phyloP scores from a whole-genome alignment of 2,797 vertebrate genomes.

The Eulemur coronatus region DNA sequence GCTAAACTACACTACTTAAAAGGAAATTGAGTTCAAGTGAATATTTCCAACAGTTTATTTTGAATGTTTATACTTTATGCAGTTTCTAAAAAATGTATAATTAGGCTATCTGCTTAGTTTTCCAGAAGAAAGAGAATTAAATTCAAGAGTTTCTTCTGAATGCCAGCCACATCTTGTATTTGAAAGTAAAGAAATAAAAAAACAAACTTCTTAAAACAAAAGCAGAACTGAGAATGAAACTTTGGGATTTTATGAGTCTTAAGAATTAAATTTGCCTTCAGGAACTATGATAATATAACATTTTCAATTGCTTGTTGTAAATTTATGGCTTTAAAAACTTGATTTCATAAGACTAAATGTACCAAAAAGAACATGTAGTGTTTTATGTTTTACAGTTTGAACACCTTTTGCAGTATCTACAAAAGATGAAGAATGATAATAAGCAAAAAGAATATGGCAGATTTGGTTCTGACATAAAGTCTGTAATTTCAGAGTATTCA shows the following conservation, averaged over 20 bases:
- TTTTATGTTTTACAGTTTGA: conserved; percentile 8
- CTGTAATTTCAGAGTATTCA: not conserved
- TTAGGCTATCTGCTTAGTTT: conserved; percentile 69
- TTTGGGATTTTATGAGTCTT: not conserved
- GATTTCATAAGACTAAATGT: not conserved
- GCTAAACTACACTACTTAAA: conserved; percentile 65
- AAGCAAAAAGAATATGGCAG: not conserved
- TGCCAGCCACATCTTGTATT: conserved; percentile 10
- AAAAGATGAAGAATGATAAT: not conserved
- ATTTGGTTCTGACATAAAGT: not conserved
- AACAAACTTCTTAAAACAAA: conserved; percentile 11
- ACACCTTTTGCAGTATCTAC: not conserved
- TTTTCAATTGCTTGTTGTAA: conserved; percentile 4
- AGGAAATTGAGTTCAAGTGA: conserved; percentile 64
- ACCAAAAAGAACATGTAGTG: not conserved
- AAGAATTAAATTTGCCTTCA: conserved; percentile 28
- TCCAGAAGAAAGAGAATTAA: conserved; percentile 50
- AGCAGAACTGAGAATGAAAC: not conserved
- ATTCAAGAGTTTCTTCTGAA: conserved; percentile 16
- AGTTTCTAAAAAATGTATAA: conserved; percentile 61
- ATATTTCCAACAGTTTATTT: conserved; percentile 77
- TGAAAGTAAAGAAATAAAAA: conserved; percentile 33
- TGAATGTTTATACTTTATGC: conserved; percentile 72
- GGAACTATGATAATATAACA: not conserved
- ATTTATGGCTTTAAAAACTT: not conserved